These are phyloP conservation scores for Molothrus aeneus DNA, from an alignment of 2,797 vertebrate species.

Conservation along the genomic window DNA sequence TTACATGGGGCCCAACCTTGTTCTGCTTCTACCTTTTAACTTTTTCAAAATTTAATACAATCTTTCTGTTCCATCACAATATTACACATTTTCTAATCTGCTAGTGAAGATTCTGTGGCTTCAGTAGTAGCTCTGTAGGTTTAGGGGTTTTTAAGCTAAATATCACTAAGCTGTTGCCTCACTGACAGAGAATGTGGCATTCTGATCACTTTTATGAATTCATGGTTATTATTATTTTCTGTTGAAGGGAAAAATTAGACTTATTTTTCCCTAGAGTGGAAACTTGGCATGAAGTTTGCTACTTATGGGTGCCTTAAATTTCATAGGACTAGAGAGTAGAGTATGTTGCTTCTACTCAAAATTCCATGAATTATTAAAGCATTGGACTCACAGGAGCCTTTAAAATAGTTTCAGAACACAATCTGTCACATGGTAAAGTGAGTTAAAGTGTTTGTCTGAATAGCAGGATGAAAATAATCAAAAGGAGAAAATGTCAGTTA, in stretches of 20 bases:
- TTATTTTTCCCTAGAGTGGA: conserved; percentile 24
- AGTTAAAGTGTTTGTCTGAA: conserved; percentile 16
- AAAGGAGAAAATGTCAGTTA: background rate
- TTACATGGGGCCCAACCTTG: conserved; percentile 21
- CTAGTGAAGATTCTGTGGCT: background rate
- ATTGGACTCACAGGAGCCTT: conserved; percentile 57
- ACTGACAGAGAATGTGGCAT: conserved; percentile 66
- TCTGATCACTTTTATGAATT: conserved; percentile 33
- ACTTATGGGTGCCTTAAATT: conserved; percentile 62
- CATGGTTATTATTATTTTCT: background rate
- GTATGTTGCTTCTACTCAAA: background rate
- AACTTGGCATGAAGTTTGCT: conserved; percentile 41
- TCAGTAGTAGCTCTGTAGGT: background rate
- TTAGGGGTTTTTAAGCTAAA: background rate
- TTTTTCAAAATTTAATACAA: background rate
- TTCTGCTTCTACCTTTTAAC: conserved; percentile 14
- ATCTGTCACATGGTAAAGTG: background rate
- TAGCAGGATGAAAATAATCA: background rate
- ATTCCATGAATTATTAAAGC: background rate
- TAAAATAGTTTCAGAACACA: background rate
- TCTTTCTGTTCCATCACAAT: background rate
- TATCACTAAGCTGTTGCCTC: conserved; percentile 45
- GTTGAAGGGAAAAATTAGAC: conserved; percentile 17
- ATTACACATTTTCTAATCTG: background rate
- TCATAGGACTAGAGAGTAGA: conserved; percentile 3